A percentile compares a stretch with the other conserved stretches of the same genome.
These are phyloP conservation scores for Paramacrobiotus metropolitanus DNA, from an alignment of 1,140 invertebrate species.

Conservation along the genomic window DNA sequence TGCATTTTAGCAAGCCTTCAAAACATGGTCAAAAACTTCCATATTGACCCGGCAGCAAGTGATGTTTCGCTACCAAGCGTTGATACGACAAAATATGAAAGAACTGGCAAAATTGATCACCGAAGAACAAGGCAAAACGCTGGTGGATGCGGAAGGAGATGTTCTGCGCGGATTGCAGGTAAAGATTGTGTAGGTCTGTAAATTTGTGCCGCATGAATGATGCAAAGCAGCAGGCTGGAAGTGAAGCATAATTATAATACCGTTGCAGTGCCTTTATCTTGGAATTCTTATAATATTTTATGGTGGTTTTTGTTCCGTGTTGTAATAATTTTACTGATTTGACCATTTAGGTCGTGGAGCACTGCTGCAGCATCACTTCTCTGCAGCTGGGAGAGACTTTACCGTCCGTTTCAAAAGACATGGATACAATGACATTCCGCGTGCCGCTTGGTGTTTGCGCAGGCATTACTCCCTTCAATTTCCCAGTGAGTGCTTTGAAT, in stretches of 20 bases:
- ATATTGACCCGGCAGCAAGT: conserved; percentile 76
- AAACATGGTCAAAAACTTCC: conserved; percentile 70
- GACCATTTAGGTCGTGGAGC: conserved; percentile 63
- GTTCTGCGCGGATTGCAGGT: conserved; percentile 77
- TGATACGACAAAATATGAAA: conserved; percentile 53
- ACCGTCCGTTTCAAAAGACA: conserved; percentile 68
- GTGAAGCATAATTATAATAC: too few relatives aligned
- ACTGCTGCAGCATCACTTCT: conserved; percentile 71
- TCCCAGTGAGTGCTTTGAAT: not conserved
- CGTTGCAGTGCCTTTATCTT: too few relatives aligned
- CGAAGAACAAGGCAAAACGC: conserved; percentile 87
- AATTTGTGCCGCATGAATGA: too few relatives aligned
- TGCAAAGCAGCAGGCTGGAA: too few relatives aligned
- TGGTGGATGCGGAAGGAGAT: conserved; percentile 90
- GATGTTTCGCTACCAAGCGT: conserved; percentile 70
- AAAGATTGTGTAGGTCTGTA: too few relatives aligned
- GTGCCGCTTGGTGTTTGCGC: conserved; percentile 66
- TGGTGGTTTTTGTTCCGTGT: too few relatives aligned
- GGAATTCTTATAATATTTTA: too few relatives aligned
- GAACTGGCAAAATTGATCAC: conserved; percentile 77
- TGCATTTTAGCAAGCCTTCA: conserved; percentile 34
- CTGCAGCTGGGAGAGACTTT: conserved; percentile 78
- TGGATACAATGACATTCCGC: conserved; percentile 70
- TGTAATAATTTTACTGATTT: not conserved
- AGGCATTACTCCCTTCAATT: conserved; percentile 44